Evolutionary conservation across 2,888 invertebrate species (phyloP).

Genomic region (Didymodactylos carnosus): DNA sequence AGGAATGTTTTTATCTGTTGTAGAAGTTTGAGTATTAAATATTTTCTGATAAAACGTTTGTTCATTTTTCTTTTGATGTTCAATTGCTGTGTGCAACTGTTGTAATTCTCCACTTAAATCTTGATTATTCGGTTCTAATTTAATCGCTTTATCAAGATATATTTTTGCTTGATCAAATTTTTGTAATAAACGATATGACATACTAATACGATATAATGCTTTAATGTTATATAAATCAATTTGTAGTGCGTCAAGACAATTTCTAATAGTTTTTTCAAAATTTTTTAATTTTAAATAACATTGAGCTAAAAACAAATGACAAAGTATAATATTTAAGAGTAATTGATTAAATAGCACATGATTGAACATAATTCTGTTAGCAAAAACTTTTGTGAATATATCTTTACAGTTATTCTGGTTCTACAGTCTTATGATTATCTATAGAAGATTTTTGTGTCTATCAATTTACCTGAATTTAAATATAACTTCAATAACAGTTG

Average conservation of each 20-base stretch:
- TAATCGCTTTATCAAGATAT: neutral
- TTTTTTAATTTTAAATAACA: neutral
- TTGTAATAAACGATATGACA: neutral
- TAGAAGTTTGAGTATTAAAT: no score
- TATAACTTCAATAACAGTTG: neutral
- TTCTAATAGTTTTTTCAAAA: neutral
- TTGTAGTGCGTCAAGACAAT: neutral
- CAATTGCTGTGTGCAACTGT: neutral
- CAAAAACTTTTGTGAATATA: no score
- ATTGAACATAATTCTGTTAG: no score
- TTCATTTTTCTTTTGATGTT: neutral
- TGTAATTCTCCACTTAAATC: neutral
- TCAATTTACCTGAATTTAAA: neutral
- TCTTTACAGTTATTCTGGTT: no score
- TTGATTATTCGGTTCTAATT: neutral
- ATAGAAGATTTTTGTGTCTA: neutral
- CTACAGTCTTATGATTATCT: no score
- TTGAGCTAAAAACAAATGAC: neutral
- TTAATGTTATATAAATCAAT: neutral
- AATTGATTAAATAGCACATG: neutral
- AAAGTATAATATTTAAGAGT: neutral
- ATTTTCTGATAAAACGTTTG: neutral
- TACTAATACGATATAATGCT: neutral
- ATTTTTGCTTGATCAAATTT: neutral
- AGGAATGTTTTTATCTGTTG: no score